Conservation (phyloP, 2,113 vertebrate species). For the Lonchura striata region DNA sequence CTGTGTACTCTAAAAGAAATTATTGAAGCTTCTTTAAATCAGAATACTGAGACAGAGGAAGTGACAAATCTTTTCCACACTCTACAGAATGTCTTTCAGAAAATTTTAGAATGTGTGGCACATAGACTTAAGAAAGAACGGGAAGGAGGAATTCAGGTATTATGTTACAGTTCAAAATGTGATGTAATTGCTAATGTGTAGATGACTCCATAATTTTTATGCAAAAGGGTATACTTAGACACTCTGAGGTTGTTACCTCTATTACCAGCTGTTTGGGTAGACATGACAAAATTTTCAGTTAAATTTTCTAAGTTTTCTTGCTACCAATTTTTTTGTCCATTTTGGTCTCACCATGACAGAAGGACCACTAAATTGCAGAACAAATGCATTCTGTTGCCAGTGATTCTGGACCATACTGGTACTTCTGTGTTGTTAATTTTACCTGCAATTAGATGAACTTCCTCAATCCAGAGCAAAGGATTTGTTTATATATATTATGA, state of each 20-base stretch:
- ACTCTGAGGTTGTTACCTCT: not conserved
- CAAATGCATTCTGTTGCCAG: not conserved
- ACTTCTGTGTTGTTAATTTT: not conserved
- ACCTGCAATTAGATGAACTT: not conserved
- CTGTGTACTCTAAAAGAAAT: conserved; percentile 84
- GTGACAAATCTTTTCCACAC: conserved; percentile 63
- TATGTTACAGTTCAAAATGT: not conserved
- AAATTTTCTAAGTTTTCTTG: not conserved
- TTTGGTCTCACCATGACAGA: not conserved
- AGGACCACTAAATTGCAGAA: not conserved
- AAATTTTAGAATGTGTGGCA: conserved; percentile 82
- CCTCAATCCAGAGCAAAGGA: not conserved
- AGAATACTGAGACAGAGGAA: conserved; percentile 59
- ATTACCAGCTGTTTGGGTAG: accelerated
- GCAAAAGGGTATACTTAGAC: not conserved
- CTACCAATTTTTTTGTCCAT: not conserved
- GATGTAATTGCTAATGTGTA: not conserved
- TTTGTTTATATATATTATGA: not conserved
- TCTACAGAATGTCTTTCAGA: conserved; percentile 87
- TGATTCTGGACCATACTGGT: not conserved
- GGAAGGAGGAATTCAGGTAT: conserved; percentile 83
- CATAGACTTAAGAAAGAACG: conserved; percentile 73
- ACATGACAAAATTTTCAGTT: not conserved
- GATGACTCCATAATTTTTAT: not conserved
- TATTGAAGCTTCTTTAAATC: conserved; percentile 61